Evolutionary conservation across 2,113 vertebrate species (phyloP), one percentile per base, ranked within the genome.

Genomic region (Piaya cayana): DNA sequence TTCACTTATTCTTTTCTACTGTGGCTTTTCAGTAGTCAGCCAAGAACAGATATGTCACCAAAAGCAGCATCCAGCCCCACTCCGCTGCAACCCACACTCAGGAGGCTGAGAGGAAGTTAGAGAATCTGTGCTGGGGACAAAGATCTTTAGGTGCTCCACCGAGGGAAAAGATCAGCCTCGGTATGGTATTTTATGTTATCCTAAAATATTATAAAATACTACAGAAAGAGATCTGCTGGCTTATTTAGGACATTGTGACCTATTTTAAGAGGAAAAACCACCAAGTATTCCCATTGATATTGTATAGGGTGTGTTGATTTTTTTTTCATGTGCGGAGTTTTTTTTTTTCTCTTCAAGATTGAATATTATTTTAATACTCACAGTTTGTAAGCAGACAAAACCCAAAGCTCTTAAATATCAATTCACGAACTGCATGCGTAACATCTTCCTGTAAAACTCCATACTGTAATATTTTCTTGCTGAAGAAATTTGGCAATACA

Each of bases 231-330:
- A 84, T 81, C 45, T 88, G 49, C 45, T 88, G 82, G 85, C 70
- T 93, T 96, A 87, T 75, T 91, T 76, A 94, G 95, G 76, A 94
- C 95, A 94, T 25, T 2, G 1, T 89, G 92, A 95, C 90, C 93
- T 92, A 94, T 43, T 92, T 95, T 53, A 75, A 81, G 85, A 82
- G 30, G 20, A 71, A 89, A 86, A 58, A 62, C 1, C 43, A 39
- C 45, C 50, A 89, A 74, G 53, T 64, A 93, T 81, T 63, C 49
- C 50, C 82, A 75, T 1, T 78, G 79, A 81, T 64, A 75, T 45
- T 36, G 53, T 63, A 17, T 19, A 36, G 39, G 39, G 9, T 39
- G 39, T 39, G 39, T 39, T 39, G 39, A 37, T 30, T 19, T 74
- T 29, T 65, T 26, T 27, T 27, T 62, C 6, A n/a, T 27, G 15